Base-by-base conservation (phyloP, 64 coral and sea anemone species). In the Pocillopora damicornis region DNA sequence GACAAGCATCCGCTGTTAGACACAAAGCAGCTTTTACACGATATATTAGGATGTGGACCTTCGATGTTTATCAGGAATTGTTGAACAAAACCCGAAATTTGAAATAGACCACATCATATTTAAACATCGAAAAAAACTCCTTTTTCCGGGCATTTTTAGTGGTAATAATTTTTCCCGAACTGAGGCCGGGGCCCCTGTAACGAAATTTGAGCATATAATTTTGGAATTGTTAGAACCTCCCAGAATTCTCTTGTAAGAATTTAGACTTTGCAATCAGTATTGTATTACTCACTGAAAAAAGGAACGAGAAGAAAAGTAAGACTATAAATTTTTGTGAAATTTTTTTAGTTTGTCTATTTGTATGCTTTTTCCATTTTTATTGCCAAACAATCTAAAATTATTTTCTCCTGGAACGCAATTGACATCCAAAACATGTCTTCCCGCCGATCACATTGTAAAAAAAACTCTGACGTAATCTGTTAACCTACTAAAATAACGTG, bases 401-500 rank as follows among this genome's bases (percentile, higher is more conserved):
- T 63, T 81, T 15, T 14, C 63, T 73, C 42, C 38, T 1, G 58
- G 36, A 72, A 67, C 11, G 42, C 37, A 6, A 13, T 42, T 38
- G 1, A 42, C 67, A 67, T 65, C 42, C 67, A 83, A 11, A 67
- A 79, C 77, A 25, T 25, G 20, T 26, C 16, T 25, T 20, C 9
- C 13, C 1, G 20, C 38, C 37, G 18, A 18, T 26, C 1, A 25
- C 22, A 11, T 8, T 71, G 9, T 23, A n/a, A 25, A 73, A 30
- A 85, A 13, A 20, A 18, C 17, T 11, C 42, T 36, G 0, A 13
- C 23, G 13, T 57, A 71, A 85, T 72, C 63, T 56, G 58, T 25
- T 30, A 18, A 35, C 34, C 38, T 34, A 14, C 9, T 26, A 85
- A 38, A 85, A 85, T 34, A 85, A 85, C 81, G 71, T 26, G 81